Evolutionary conservation across 2,888 invertebrate genomes (phyloP).

Genomic region (Scaptomyza tumidula): DNA sequence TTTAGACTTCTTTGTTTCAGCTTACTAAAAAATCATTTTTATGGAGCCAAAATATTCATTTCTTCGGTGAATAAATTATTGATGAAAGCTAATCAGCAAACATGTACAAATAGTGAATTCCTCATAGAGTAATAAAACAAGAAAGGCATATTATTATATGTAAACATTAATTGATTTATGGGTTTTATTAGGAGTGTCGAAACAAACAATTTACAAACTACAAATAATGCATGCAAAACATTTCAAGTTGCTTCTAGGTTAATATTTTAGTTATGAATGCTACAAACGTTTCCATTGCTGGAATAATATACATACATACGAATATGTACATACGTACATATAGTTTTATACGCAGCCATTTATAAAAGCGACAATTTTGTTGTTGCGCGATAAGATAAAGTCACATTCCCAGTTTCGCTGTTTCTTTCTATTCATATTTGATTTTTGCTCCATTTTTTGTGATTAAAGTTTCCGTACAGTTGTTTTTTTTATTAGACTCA

Average conservation of each 20-base stretch:
- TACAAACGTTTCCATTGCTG: conserved; percentile 8
- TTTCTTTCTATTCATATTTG: conserved; percentile 53
- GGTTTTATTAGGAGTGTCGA: no score
- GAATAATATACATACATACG: conserved; percentile 14
- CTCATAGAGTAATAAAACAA: not conserved
- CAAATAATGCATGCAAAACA: not conserved
- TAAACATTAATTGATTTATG: no score
- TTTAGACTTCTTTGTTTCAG: no score
- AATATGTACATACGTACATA: not conserved
- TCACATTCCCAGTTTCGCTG: conserved; percentile 33
- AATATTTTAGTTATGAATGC: conserved; percentile 17
- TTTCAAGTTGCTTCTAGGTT: not conserved
- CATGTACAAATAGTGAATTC: not conserved
- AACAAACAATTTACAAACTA: no score
- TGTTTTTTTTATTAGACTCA: conserved; percentile 61
- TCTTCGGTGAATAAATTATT: not conserved
- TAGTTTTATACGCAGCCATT: conserved; percentile 68
- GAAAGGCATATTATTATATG: no score
- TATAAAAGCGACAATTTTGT: conserved; percentile 68
- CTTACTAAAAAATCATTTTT: no score
- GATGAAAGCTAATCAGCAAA: not conserved
- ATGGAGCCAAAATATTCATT: no score
- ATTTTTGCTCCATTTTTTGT: conserved; percentile 70
- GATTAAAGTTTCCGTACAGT: conserved; percentile 64
- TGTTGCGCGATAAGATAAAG: conserved; percentile 64